A percentile compares a stretch with the other conserved stretches of the same genome.
These are phyloP conservation scores for Poecile montanus DNA, from an alignment of 2,797 vertebrate genomes.

Conservation along the genomic window DNA sequence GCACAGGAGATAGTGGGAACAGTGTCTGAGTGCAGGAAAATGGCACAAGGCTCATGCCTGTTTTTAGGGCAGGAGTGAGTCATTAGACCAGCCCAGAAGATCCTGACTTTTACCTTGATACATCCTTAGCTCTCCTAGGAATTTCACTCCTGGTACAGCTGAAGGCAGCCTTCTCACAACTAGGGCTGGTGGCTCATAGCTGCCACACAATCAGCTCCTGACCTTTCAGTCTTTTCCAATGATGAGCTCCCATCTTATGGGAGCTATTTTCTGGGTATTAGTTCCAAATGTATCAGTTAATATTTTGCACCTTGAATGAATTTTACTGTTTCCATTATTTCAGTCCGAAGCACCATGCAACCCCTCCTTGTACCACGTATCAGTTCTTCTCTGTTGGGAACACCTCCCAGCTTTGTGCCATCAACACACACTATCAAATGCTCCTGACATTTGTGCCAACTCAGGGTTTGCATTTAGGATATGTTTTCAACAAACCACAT, in stretches of 20 bases:
- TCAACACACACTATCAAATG: background rate
- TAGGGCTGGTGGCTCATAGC: background rate
- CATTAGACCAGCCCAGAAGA: background rate
- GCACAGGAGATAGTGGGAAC: background rate
- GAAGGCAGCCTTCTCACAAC: background rate
- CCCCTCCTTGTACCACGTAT: background rate
- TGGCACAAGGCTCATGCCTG: background rate
- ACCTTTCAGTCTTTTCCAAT: background rate
- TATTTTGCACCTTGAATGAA: background rate
- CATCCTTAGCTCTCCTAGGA: background rate
- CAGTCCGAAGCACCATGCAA: background rate
- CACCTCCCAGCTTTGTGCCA: background rate
- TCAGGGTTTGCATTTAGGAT: background rate
- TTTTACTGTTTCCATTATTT: background rate
- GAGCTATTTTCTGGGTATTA: background rate
- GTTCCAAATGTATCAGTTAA: background rate
- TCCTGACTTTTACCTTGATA: background rate
- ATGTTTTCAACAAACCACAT: background rate
- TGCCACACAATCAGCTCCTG: background rate
- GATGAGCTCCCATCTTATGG: background rate
- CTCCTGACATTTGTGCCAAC: background rate
- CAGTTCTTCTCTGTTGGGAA: background rate
- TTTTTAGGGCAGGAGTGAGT: background rate
- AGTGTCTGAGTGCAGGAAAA: background rate
- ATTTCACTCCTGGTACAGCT: background rate